These are phyloP conservation scores for Zaprionus lineosus DNA, from an alignment of 2,888 invertebrate species.

Conservation along the genomic window DNA sequence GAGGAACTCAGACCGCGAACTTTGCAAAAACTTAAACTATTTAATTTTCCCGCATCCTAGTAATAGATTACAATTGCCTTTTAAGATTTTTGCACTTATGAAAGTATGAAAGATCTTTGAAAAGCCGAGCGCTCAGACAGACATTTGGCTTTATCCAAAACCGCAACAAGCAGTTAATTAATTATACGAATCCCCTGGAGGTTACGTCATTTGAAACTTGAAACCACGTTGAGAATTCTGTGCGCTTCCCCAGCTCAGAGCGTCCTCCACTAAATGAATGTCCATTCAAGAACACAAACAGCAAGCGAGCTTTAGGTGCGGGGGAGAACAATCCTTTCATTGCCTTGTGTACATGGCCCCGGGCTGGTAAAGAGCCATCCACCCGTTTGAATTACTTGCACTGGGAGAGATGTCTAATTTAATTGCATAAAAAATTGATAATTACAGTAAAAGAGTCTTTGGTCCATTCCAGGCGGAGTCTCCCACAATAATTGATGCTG, in stretches of 20 bases:
- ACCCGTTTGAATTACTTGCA: conserved; percentile 37
- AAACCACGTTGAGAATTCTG: conserved; percentile 6
- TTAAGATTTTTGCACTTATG: too few species aligned
- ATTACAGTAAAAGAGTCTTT: conserved; percentile 54
- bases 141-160: neutral
- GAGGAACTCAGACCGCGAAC: too few species aligned
- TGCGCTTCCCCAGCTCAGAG: neutral
- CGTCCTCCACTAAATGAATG: conserved; percentile 19
- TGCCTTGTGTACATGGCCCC: conserved; percentile 22
- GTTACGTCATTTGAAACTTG: conserved; percentile 47
- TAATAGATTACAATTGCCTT: too few species aligned
- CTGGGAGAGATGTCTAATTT: conserved; percentile 32
- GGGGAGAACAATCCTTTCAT: conserved; percentile 4
- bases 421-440: conserved; percentile 76
- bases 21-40: too few species aligned
- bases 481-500: conserved; percentile 57
- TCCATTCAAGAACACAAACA: conserved; percentile 23
- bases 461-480: conserved; percentile 26
- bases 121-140: too few species aligned
- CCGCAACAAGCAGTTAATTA: conserved; percentile 41
- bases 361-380: conserved; percentile 56
- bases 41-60: too few species aligned
- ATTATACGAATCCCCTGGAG: conserved; percentile 47
- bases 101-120: too few species aligned
- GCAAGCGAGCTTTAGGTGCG: neutral